Percentiles rank a stretch among this genome's conserved stretches.
Evolutionary conservation across 2,888 invertebrate genomes (phyloP).

Genomic region (Seladonia tumulorum): DNA sequence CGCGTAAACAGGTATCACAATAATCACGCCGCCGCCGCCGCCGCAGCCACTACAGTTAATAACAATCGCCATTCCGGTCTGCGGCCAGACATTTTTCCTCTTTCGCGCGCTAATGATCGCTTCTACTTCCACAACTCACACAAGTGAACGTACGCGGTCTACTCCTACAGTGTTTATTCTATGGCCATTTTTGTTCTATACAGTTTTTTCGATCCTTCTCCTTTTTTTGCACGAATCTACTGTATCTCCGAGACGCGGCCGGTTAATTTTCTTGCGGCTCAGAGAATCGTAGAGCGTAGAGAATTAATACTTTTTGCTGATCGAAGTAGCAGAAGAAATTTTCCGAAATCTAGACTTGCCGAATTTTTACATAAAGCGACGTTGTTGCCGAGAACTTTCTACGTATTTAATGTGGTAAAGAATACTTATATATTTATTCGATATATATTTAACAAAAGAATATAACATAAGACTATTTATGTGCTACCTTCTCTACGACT

Average conservation of each 20-base stretch:
- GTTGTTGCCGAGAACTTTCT: too few species aligned
- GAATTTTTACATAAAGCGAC: too few species aligned
- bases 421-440: too few species aligned
- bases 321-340: too few species aligned
- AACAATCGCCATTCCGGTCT: conserved; percentile 36
- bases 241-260: neutral
- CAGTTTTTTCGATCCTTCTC: neutral
- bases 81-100: conserved; percentile 15
- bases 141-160: neutral
- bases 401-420: too few species aligned
- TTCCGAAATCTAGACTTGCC: too few species aligned
- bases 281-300: too few species aligned
- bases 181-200: too few species aligned
- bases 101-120: conserved; percentile 46
- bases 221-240: neutral
- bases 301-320: too few species aligned
- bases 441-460: too few species aligned
- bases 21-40: conserved; percentile 1
- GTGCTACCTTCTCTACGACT: too few species aligned
- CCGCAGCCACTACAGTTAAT: conserved; percentile 24
- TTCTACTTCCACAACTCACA: neutral
- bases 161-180: neutral
- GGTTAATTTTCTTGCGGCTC: neutral
- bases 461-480: too few species aligned
- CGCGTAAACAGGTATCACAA: conserved; percentile 26